Base-by-base conservation (phyloP, 1,140 invertebrate species). In the Zaprionus nigranus region DNA sequence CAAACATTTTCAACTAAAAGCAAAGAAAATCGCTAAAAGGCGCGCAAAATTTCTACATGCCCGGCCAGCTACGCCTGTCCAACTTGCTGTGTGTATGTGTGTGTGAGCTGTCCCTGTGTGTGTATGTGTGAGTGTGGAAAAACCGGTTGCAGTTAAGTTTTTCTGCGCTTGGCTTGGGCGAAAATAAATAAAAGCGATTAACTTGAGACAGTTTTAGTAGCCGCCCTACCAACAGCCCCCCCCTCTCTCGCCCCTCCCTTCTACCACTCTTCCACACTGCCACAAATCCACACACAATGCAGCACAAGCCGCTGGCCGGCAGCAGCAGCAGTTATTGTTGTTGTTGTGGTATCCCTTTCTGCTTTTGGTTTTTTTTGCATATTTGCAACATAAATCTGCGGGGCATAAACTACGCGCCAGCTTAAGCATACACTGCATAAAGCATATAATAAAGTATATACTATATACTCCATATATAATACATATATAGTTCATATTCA, bases 111-210 rank as follows among this genome's bases (percentile, higher is more conserved):
- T 60, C 11, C 53, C 38, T 43, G 24, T 40, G 40, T 28, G 54
- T 82, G 40, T 28, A 51, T 82, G 75, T 82, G 67, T 72, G 65
- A 66, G 76, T 82, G 82, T 86, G 82, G 83, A 81, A 81, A 90
- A 88, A 88, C 85, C 85, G 85, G 85, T 88, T 88, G 85, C 84
- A 88, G 78, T 85, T 84, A 57, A 81, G 77, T 57, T 79, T 87
- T 75, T 78, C 34, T 72, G 54, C 60, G 67, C 58, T 81, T 81
- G 74, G 70, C 69, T 72, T 83, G 81, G 84, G 83, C 81, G 78
- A 84, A 88, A 88, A 88, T 90, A 88, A 88, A 88, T 88, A 88
- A 88, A 88, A 90, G 85, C 85, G 85, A 88, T 90, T 88, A 90
- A 85, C 86, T 90, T 88, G 85, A 88, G 85, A 88, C 85, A 88